A percentile compares a stretch with the other conserved stretches of the same genome.
phyloP scores from a whole-genome alignment of 92 coral and sea anemone species.

The Epizoanthus ramosus region DNA sequence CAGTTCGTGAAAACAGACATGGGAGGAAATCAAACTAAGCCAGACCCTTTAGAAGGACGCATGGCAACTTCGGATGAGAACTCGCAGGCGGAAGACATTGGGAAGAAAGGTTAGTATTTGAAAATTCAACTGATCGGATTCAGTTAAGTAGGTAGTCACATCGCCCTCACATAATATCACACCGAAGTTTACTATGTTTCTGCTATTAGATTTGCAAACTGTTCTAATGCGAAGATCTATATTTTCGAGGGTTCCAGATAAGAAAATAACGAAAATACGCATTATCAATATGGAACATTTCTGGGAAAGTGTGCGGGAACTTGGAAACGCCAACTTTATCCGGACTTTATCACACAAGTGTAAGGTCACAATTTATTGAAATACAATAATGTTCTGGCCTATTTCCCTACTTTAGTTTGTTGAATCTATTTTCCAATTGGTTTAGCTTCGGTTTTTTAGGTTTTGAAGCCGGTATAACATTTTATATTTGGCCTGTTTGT shows the following conservation, averaged over 20 bases:
- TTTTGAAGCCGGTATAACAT: too few species aligned
- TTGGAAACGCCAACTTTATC: slow-evolving; percentile 1
- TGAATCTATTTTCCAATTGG: too few species aligned
- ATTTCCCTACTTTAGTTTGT: too few species aligned
- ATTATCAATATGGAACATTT: slow-evolving; percentile 1
- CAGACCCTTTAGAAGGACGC: not conserved
- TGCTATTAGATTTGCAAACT: too few species aligned
- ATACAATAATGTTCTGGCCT: too few species aligned
- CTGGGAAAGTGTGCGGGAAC: not conserved
- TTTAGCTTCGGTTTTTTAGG: too few species aligned
- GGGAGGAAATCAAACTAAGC: slow-evolving; percentile 11
- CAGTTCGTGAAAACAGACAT: not conserved
- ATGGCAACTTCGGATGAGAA: not conserved
- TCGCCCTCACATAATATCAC: too few species aligned
- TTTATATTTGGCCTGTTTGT: too few species aligned
- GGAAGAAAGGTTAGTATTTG: not conserved
- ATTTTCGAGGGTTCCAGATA: too few species aligned
- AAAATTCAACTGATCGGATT: not conserved
- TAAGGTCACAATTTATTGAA: not conserved
- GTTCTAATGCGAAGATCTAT: too few species aligned
- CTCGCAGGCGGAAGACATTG: not conserved
- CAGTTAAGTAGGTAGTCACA: not conserved
- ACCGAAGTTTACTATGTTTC: too few species aligned
- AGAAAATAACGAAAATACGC: not conserved
- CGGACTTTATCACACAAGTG: not conserved